Evolutionary conservation across 2,888 invertebrate genomes (phyloP), one percentile per base, ranked within the genome.

Genomic region (Oxyscelio sp.): DNA sequence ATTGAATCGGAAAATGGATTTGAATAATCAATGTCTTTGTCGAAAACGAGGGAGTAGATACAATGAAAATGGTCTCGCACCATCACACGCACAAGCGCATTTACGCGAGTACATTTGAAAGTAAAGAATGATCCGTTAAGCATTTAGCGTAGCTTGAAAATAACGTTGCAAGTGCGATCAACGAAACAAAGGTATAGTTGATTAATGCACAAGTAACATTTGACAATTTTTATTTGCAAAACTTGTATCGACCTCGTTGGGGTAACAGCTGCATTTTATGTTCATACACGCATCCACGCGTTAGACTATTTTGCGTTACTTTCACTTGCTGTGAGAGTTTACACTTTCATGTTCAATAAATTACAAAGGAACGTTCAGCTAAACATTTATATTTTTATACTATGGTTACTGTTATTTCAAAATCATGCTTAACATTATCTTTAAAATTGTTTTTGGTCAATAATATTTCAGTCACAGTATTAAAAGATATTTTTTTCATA

Each of bases 211-310:
- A 13, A 61, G 45, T 34, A 70, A 78, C 61, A 40, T 70, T 70
- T 70, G 52, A 45, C 31, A 24, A 70, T 34, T 79, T 79, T 79
- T 79, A 79, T 70, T 79, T 27, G 56, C 45, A 24, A 59, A 68
- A 78, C 61, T 78, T 78, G 68, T 13, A 43, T 45, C 40, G 45
- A 34, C 38, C 11, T 45, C 31, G 52, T 11, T 15, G 27, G 15
- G 50, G 61, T 43, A 61, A 45, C 68, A 34, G 78, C 61, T 78
- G 70, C 63, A 78, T 61, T 70, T 78, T 70, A 70, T 63, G 70
- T 63, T 54, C 54, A 38, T n/a, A 61, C 68, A 54, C 45, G 54
- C 59, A 61, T 45, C 50, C 43, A 19, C 40, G 52, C 21, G 50
- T 71, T 66, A 43, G 40, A 52, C 61, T 24, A 17, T 61, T 73